phyloP scores from a whole-genome alignment of 2,113 vertebrate genomes.

The Leuciscus idus region DNA sequence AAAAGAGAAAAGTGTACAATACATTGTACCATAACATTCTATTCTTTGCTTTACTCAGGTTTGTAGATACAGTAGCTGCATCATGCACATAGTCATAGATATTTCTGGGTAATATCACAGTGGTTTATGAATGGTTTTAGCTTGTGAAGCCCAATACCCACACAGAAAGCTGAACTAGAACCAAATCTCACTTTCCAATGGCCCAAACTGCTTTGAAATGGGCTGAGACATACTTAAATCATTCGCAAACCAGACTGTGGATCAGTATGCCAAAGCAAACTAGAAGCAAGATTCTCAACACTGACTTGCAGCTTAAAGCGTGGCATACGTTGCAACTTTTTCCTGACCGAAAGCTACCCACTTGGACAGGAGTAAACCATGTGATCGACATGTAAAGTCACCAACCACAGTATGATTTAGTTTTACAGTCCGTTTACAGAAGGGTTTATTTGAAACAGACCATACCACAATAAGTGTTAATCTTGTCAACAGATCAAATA shows the following conservation, averaged over 20 bases:
- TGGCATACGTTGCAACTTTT: not conserved
- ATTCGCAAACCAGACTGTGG: not conserved
- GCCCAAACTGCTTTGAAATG: not conserved
- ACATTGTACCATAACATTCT: not conserved
- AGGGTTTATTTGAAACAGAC: not conserved
- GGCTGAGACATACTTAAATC: not conserved
- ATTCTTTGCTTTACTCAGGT: not conserved
- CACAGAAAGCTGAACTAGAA: not conserved
- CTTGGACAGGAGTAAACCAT: not conserved
- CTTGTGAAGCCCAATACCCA: not conserved
- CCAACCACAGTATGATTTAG: not conserved
- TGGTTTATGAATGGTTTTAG: not conserved
- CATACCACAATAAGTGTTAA: not conserved
- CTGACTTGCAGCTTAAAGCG: not conserved
- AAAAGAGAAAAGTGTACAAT: not conserved
- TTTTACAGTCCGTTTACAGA: not conserved
- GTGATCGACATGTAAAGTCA: not conserved
- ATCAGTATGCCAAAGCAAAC: not conserved
- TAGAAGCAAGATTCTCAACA: not conserved
- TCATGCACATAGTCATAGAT: not conserved
- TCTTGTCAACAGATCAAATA: not conserved
- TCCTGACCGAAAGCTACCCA: not conserved
- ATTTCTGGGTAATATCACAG: not conserved
- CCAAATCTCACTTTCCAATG: not conserved
- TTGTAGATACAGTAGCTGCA: not conserved